Evolutionary conservation across 1,140 invertebrate genomes (phyloP).

Genomic region (Bombus waltoni): DNA sequence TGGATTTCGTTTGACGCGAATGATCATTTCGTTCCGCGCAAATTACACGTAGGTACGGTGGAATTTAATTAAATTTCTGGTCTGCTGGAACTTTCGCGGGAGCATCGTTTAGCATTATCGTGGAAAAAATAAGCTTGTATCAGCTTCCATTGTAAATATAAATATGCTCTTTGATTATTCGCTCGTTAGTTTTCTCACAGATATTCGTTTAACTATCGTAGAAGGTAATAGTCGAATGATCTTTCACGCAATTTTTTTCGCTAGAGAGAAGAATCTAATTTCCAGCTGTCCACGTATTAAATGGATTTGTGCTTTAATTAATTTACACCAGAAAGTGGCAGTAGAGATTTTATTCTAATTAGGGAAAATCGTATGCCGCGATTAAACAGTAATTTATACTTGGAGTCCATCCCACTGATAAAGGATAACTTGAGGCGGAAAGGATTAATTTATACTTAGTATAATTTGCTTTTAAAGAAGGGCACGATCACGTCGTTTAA

Average conservation of each 20-base stretch:
- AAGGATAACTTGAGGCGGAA: background rate
- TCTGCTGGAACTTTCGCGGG: background rate
- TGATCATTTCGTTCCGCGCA: background rate
- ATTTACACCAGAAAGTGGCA: too few relatives aligned
- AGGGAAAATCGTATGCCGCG: background rate
- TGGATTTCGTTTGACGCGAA: conserved; percentile 14
- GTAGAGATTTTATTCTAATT: conserved; percentile 28
- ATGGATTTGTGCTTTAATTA: conserved; percentile 20
- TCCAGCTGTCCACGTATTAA: background rate
- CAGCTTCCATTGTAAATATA: background rate
- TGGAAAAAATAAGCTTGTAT: background rate
- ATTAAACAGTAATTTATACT: conserved; percentile 14
- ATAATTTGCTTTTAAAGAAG: background rate
- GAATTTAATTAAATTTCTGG: conserved; percentile 29
- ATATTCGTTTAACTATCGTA: background rate
- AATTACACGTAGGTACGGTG: background rate
- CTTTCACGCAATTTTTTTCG: background rate
- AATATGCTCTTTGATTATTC: background rate
- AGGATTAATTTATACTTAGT: conserved; percentile 1
- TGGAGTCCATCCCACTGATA: background rate
- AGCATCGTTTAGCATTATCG: background rate
- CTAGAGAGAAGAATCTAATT: background rate
- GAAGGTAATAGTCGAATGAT: background rate
- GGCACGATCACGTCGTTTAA: background rate
- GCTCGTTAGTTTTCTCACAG: background rate